phyloP scores from a whole-genome alignment of 2,888 invertebrate species.

The Flabesymbios commensalis region DNA sequence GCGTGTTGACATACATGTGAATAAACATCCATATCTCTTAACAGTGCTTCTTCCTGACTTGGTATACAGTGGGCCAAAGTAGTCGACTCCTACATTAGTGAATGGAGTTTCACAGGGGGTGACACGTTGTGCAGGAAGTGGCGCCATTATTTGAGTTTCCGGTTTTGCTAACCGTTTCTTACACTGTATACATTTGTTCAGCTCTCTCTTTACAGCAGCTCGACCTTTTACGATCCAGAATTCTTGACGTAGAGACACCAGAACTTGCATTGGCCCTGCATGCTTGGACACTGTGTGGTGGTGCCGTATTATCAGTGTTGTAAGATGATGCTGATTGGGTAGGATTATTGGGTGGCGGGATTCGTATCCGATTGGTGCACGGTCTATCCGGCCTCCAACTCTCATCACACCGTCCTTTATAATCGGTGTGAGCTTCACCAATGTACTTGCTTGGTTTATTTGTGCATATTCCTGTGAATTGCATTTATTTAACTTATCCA shows the following conservation, averaged over 20 bases:
- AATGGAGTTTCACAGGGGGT: slow-evolving; percentile 38
- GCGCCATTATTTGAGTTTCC: slow-evolving; percentile 47
- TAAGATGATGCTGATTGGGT: slow-evolving; percentile 4
- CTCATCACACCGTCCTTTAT: no score
- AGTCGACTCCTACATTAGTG: slow-evolving; percentile 48
- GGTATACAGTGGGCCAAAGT: slow-evolving; percentile 46
- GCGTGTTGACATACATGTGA: slow-evolving; percentile 46
- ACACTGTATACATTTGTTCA: slow-evolving; percentile 45
- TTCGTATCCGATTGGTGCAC: not conserved
- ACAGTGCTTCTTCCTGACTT: slow-evolving; percentile 38
- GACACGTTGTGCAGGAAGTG: slow-evolving; percentile 48
- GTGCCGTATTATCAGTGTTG: slow-evolving; percentile 13
- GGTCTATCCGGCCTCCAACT: slow-evolving; percentile 7
- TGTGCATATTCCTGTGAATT: no score
- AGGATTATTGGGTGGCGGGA: slow-evolving; percentile 4
- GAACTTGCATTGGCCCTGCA: no score
- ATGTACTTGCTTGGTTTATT: no score
- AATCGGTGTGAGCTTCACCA: no score
- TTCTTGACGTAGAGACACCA: no score
- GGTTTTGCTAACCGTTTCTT: slow-evolving; percentile 31
- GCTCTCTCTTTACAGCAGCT: not conserved
- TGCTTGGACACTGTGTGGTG: no score
- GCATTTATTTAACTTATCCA: no score
- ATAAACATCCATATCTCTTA: slow-evolving; percentile 47
- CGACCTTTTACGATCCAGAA: not conserved